Evolutionary conservation across 2,797 vertebrate species (phyloP), one percentile per base, ranked within the genome.

Genomic region (Gallinago solitaria): DNA sequence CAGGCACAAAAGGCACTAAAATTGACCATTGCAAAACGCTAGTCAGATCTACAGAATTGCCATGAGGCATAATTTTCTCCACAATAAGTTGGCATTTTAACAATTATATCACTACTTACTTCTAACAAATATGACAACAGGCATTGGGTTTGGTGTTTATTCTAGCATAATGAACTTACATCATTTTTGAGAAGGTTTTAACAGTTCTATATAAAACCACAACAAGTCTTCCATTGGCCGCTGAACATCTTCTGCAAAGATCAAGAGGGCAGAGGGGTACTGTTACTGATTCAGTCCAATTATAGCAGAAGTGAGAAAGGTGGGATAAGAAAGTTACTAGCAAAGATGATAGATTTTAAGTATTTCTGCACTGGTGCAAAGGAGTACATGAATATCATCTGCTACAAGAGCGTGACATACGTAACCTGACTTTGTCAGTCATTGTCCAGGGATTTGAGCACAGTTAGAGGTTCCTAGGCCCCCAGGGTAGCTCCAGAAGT

Each of bases 151-250:
- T 48, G 21, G 27, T 14, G 9, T 60, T 69, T 53, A 64, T 53
- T 48, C 13, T 35, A 64, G 12, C 16, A n/a, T 30, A 75, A 51
- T 0, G 0, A 18, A 5, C 10, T 53, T 41, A 30, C 12, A 14
- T 27, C 9, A 14, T 63, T 83, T 51, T 47, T 5, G 5, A 54
- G 43, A 45, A 25, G 9, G 51, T 81, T 79, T 84, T n/a, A 84
- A 51, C 16, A 16, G 14, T 51, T 71, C 41, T 56, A 3, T 25
- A 30, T 47, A 41, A 81, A 60, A 13, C 6, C 33, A 56, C 16
- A 6, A 14, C 15, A 65, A 17, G 4, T 45, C 37, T 71, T 41
- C 71, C n/a, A 21, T 3, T 50, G 47, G 25, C 41, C 56, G 32
- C 9, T 56, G 27, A 56, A 50, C 20, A 9, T 39, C 4, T 54